Base-by-base conservation (phyloP, 2,797 vertebrate genomes). In the Galago senegalensis region DNA sequence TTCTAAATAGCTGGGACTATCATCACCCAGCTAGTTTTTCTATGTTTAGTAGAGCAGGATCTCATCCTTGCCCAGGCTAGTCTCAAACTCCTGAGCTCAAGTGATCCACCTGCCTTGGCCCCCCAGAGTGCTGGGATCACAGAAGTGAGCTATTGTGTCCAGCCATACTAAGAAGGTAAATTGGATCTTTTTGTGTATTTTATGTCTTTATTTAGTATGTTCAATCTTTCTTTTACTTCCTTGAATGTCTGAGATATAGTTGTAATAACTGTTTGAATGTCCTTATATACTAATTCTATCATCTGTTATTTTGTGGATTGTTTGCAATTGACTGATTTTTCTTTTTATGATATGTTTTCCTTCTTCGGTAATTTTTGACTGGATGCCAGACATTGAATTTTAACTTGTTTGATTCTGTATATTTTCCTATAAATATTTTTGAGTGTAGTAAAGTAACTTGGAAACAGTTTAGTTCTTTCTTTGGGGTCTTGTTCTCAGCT, bases 401-500 rank as follows among this genome's bases (percentile, higher is more conserved):
- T 92, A 85, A 37, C 46, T 60, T 67, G 46, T 75, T 91, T 91
- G 34, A 11, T 84, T 56, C 58, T 87, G 7, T 7, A 60, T 79
- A 67, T 80, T 46, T 91, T 83, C 83, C 63, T 89, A 2, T 84
- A 79, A 91, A 84, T 91, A 87, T 67, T 79, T 60, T 79, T 87
- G 46, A 93, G 25, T 82, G 4, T 13, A 34, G 31, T 67, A 7
- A 75, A 89, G 56, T 86, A 70, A 89, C 34, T 65, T 70, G 27
- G 46, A 87, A 95, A 56, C 60, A 92, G 17, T 72, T 53, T 77
- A 70, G 46, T 65, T 77, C 46, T 60, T 65, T 77, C 31, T 65
- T 92, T 21, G 0, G 46, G 65, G 34, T 85, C 49, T 80, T 81
- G 17, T 81, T 77, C 86, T 86, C 58, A 58, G 25, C 34, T 82